Evolutionary conservation across 2,113 vertebrate species (phyloP), one percentile per base, ranked within the genome.

Genomic region (Spea bombifrons): DNA sequence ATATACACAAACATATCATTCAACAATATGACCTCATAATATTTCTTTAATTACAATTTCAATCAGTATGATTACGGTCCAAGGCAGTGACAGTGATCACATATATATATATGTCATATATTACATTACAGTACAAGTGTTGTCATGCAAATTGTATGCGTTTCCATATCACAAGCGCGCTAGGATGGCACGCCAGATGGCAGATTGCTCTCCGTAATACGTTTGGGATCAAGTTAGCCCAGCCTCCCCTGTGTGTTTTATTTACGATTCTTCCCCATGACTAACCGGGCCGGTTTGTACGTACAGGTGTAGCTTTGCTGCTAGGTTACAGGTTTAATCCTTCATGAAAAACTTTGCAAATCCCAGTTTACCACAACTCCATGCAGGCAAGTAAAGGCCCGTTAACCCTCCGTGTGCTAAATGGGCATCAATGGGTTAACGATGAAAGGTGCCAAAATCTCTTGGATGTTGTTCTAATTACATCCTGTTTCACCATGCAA

Each of bases 231-330:
- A 52, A 4, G 5, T 16, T 55, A 57, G 52, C 52, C 64, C 52
- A 59, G 64, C 45, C 66, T 67, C 45, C 49, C 49, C 49, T 55
- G 50, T 68, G 30, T 17, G 7, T 47, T 45, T 59, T 61, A 17
- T 69, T 44, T 61, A 8, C 66, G 48, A 46, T 48, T 16, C 4
- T 48, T 49, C 75, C 47, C 2, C 52, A 46, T 67, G 74, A 67
- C 65, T 76, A 59, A 49, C 15, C 13, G 17, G 43, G 30, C 53
- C 48, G 75, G 66, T 69, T 43, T 61, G 66, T 69, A 30, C 53
- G 30, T 69, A 59, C 66, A 76, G 66, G 75, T 76, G 66, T 65
- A 47, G 75, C 75, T 53, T 59, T 45, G 75, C 66, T 76, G 75
- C 65, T 76, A 69, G 16, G 66, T 59, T 69, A 69, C 49, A 44